Percentiles rank a stretch among this genome's conserved stretches.
Evolutionary conservation across 2,888 invertebrate species (phyloP).

Genomic region (Blera fallax): DNA sequence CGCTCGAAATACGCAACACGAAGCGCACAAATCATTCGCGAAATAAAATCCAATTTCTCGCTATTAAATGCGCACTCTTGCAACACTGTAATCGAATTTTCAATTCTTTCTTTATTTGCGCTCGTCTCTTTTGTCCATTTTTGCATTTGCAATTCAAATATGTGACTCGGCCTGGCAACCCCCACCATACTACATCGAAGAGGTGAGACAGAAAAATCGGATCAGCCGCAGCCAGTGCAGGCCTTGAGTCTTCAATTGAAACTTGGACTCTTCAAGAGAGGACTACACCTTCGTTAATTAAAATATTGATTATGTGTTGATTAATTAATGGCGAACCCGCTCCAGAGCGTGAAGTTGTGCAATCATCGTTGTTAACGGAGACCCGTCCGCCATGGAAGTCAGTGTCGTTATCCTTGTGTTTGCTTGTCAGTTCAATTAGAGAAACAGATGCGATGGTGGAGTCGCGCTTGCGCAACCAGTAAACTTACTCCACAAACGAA

Average conservation of each 20-base stretch:
- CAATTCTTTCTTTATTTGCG: background rate
- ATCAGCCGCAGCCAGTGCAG: no score
- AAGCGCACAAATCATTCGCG: background rate
- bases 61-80: conserved; percentile 21
- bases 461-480: conserved; percentile 27
- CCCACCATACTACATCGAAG: no score
- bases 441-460: conserved; percentile 1
- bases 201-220: background rate
- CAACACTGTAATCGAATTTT: conserved; percentile 30
- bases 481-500: conserved; percentile 26
- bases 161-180: background rate
- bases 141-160: background rate
- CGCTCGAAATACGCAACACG: background rate
- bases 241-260: background rate
- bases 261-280: conserved; percentile 10
- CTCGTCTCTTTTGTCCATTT: background rate
- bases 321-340: background rate
- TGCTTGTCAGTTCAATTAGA: conserved; percentile 1
- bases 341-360: background rate
- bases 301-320: background rate
- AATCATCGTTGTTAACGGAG: background rate
- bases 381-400: background rate
- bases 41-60: conserved; percentile 27
- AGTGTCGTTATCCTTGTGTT: conserved; percentile 3
- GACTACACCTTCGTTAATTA: conserved; percentile 7